Conservation (phyloP, 92 coral and sea anemone genomes). For the Bergia sp. region DNA sequence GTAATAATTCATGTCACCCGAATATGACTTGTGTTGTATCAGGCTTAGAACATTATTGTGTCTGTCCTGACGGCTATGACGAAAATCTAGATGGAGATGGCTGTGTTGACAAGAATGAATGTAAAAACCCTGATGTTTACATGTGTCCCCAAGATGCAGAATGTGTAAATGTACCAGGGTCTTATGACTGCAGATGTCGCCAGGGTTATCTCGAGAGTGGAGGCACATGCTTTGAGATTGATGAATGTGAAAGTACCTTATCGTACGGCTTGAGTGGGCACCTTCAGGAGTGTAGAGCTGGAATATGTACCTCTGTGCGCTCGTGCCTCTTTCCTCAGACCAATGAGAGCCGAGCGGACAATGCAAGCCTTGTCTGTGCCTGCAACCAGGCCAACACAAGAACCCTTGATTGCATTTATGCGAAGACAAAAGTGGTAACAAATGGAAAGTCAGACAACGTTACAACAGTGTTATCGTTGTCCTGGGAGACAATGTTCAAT, state of each 20-base stretch:
- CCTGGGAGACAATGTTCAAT: slow-evolving; percentile 55
- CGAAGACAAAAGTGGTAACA: slow-evolving; percentile 26
- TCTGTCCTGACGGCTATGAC: slow-evolving; percentile 64
- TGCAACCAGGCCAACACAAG: slow-evolving; percentile 49
- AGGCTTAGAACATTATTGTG: slow-evolving; percentile 66
- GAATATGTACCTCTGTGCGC: slow-evolving; percentile 52
- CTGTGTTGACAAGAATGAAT: slow-evolving; percentile 66
- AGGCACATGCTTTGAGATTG: slow-evolving; percentile 62
- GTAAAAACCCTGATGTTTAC: slow-evolving; percentile 47
- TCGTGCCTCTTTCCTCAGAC: slow-evolving; percentile 55
- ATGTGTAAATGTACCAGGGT: slow-evolving; percentile 63
- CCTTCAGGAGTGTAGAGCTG: slow-evolving; percentile 62
- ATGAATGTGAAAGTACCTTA: slow-evolving; percentile 62
- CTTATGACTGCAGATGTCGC: slow-evolving; percentile 69
- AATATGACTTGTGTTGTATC: slow-evolving; percentile 68
- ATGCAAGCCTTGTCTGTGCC: slow-evolving; percentile 61
- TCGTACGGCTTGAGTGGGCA: slow-evolving; percentile 40
- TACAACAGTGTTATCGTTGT: slow-evolving; percentile 46
- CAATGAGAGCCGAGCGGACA: slow-evolving; percentile 30
- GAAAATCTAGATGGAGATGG: slow-evolving; percentile 52
- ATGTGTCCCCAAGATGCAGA: slow-evolving; percentile 51
- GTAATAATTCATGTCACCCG: slow-evolving; percentile 53
- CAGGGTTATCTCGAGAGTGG: slow-evolving; percentile 65
- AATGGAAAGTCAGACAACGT: slow-evolving; percentile 9
- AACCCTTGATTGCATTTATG: slow-evolving; percentile 55